A percentile compares a stretch with the other conserved stretches of the same genome.
These are phyloP conservation scores for Microctenopoma lineatum DNA, from an alignment of 2,797 vertebrate genomes.

Conservation along the genomic window DNA sequence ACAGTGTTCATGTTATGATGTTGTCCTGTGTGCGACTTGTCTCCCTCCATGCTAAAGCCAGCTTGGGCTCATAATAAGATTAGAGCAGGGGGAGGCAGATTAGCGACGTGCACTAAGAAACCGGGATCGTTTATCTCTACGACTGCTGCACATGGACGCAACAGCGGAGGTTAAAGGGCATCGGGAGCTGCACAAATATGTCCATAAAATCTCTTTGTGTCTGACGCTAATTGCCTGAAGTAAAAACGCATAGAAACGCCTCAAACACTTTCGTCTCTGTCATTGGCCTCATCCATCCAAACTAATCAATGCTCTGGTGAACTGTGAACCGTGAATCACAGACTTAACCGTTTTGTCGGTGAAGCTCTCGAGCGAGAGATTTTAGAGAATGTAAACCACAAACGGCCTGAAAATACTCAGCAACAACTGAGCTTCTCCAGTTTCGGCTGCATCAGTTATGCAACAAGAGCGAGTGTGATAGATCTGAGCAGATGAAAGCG, in stretches of 20 bases:
- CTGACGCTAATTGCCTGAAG: constrained; percentile 7
- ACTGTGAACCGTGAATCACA: constrained; percentile 71
- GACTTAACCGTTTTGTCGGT: constrained; percentile 62
- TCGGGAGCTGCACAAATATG: constrained; percentile 10
- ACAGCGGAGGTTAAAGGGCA: constrained; percentile 49
- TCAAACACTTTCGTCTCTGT: constrained; percentile 49
- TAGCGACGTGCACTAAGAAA: constrained; percentile 78
- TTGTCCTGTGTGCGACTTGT: constrained; percentile 65
- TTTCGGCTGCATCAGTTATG: background rate
- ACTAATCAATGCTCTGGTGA: constrained; percentile 67
- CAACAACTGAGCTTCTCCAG: background rate
- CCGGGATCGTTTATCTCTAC: constrained; percentile 65
- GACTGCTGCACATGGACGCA: constrained; percentile 54
- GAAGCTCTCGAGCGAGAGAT: background rate
- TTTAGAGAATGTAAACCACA: background rate
- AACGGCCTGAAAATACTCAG: background rate
- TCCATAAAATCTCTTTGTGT: constrained; percentile 15
- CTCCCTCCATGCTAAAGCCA: constrained; percentile 73
- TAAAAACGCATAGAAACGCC: background rate
- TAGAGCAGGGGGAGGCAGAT: constrained; percentile 79
- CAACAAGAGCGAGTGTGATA: background rate
- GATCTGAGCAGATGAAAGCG: background rate
- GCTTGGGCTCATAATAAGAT: constrained; percentile 85
- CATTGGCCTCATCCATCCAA: constrained; percentile 55
- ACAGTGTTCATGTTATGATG: constrained; percentile 69